Evolutionary conservation across 2,888 invertebrate species (phyloP), one percentile per base, ranked within the genome.

Genomic region (Orthosia gracilis): DNA sequence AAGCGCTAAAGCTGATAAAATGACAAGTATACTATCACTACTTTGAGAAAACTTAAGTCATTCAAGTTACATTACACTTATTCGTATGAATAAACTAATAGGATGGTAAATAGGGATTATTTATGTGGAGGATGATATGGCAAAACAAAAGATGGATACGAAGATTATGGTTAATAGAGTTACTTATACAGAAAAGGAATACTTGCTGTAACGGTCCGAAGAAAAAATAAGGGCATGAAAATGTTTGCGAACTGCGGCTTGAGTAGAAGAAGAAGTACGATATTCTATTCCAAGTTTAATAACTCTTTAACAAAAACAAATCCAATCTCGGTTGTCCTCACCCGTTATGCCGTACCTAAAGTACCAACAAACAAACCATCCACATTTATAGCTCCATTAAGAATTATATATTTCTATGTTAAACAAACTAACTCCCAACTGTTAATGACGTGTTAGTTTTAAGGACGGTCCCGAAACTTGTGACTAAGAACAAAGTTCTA

Each of bases 361-460:
- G 18, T 26, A 54, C 7, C 12, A 23, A 50, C n/a, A 73, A 40
- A 40, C 23, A 62, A 21, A 80, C 21, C 74, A 52, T 77, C 47
- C 23, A 49, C 52, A 55, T 77, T 61, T 15, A 77, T 50, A 63
- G 31, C 49, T 7, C 62, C 49, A 50, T 80, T 66, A 80, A 80
- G 81, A 66, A 75, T 74, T 75, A 66, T 80, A 49, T 80, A 80
- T 66, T 55, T 52, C 50, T 26, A 73, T 74, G 49, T 62, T 54
- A 47, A 18, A 40, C 57, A 1, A 54, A 66, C 65, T 31, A 59
- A 80, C 54, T 74, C 49, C 9, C 7, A 54, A 73, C 80, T 76
- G 40, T 57, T 80, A 80, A 78, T 63, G 76, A 57, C 66, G 75
- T 80, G 81, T 57, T 80, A 66, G 75, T 66, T 74, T 77, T 66